Conservation (phyloP, 2,888 invertebrate species). For the Lampropteryx suffumata region DNA sequence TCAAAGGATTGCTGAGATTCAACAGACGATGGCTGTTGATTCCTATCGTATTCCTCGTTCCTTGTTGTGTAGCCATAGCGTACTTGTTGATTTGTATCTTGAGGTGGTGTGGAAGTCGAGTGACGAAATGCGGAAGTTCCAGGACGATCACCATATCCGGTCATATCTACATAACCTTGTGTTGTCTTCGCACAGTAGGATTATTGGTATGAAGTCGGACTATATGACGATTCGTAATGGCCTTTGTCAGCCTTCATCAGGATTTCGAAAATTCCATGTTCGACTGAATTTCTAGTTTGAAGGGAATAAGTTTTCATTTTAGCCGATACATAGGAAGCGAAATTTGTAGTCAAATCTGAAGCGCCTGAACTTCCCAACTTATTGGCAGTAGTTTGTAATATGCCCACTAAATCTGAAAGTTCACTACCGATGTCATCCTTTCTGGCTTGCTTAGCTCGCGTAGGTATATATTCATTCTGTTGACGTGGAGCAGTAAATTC, state of each 20-base stretch:
- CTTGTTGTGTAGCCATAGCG: constrained; percentile 24
- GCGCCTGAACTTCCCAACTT: constrained; percentile 22
- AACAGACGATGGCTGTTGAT: constrained; percentile 26
- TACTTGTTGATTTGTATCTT: constrained; percentile 8
- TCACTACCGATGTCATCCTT: constrained; percentile 4
- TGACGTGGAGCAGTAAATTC: not conserved
- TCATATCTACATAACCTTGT: constrained; percentile 21
- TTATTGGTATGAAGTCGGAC: constrained; percentile 19
- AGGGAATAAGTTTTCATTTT: constrained; percentile 26
- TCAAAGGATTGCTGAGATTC: constrained; percentile 24
- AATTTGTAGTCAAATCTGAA: constrained; percentile 21
- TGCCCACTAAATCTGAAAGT: constrained; percentile 21
- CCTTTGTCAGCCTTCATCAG: constrained; percentile 27
- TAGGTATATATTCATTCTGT: constrained; percentile 3
- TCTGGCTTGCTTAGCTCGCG: constrained; percentile 8
- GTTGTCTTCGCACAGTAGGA: constrained; percentile 1
- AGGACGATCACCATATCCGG: constrained; percentile 22
- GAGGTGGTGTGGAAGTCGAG: constrained; percentile 3
- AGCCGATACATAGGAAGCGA: constrained; percentile 23
- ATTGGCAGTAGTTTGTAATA: constrained; percentile 23
- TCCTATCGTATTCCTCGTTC: constrained; percentile 19
- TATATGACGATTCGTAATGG: constrained; percentile 25
- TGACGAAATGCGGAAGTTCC: constrained; percentile 23
- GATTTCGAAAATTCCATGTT: constrained; percentile 28
- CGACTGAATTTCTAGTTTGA: constrained; percentile 8